Evolutionary conservation across 2,797 vertebrate species (phyloP), one percentile per base, ranked within the genome.

Genomic region (Borostomias antarcticus): DNA sequence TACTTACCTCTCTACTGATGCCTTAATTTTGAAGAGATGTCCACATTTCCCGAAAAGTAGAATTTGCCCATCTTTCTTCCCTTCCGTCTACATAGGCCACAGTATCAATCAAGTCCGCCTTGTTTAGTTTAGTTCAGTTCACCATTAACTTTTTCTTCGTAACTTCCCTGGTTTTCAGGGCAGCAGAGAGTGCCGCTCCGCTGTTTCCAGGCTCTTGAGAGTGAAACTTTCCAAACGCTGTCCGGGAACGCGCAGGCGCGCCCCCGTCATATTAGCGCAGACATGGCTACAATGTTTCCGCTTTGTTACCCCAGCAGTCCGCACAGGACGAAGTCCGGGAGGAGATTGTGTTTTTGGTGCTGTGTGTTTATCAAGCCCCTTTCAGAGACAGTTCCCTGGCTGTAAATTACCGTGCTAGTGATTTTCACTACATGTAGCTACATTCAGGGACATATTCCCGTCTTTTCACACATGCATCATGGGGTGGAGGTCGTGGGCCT

Each of bases 291-390:
- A 58, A 74, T 50, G 84, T 80, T 60, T 81, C 86, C 86, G 85
- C 87, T 85, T 85, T 77, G 82, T 87, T 87, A 88, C 86, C 81
- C 85, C 84, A 86, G 67, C 79, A 70, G 80, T 71, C 75, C 65
- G 81, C 70, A n/a, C n/a, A n/a, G n/a, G n/a, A n/a, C n/a, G n/a
- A n/a, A n/a, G n/a, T n/a, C n/a, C n/a, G n/a, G n/a, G n/a, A n/a
- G n/a, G n/a, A n/a, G n/a, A n/a, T n/a, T n/a, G n/a, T n/a, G n/a
- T n/a, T n/a, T n/a, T n/a, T n/a, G n/a, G n/a, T n/a, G n/a, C n/a
- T n/a, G n/a, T n/a, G n/a, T n/a, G n/a, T n/a, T n/a, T n/a, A n/a
- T n/a, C 75, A 62, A 37, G 8, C 40, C 26, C 43, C n/a, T 67
- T 67, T 76, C 77, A 81, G 77, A 79, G 84, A 66, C 64, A n/a